phyloP scores from a whole-genome alignment of 2,888 invertebrate species.

The Tineola bisselliella region DNA sequence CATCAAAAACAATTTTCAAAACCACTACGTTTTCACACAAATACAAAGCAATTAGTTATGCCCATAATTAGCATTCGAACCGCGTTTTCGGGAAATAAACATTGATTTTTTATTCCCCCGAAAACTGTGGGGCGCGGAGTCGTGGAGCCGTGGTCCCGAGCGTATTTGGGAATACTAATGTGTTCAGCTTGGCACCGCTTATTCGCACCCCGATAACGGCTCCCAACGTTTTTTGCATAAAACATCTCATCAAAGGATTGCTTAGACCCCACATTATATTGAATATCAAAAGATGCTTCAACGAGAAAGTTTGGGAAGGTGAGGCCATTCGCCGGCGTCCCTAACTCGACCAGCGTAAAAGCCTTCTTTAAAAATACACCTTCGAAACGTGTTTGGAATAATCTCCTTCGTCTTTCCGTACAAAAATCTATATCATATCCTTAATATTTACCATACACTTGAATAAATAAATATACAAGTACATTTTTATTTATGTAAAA shows the following conservation, averaged over 20 bases:
- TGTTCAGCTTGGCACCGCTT: conserved; percentile 63
- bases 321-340: conserved; percentile 49
- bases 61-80: conserved; percentile 61
- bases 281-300: conserved; percentile 66
- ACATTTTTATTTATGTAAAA: too few relatives aligned
- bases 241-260: conserved; percentile 70
- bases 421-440: conserved; percentile 5
- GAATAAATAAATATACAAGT: not conserved
- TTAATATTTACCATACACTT: not conserved
- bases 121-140: conserved; percentile 42
- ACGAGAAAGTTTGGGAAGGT: conserved; percentile 51
- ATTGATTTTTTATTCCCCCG: conserved; percentile 67
- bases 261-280: conserved; percentile 62
- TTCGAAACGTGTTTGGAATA: conserved; percentile 59
- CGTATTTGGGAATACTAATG: conserved; percentile 62
- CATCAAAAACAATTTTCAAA: conserved; percentile 29
- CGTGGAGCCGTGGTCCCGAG: conserved; percentile 38
- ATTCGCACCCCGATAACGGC: conserved; percentile 61
- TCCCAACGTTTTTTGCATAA: conserved; percentile 67
- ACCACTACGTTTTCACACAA: conserved; percentile 41
- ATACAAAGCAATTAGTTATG: conserved; percentile 58
- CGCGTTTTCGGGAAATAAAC: conserved; percentile 60
- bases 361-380: conserved; percentile 64
- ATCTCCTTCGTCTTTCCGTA: conserved; percentile 21
- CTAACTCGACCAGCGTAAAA: conserved; percentile 56